phyloP scores from a whole-genome alignment of 2,113 vertebrate genomes.

The Naja naja region DNA sequence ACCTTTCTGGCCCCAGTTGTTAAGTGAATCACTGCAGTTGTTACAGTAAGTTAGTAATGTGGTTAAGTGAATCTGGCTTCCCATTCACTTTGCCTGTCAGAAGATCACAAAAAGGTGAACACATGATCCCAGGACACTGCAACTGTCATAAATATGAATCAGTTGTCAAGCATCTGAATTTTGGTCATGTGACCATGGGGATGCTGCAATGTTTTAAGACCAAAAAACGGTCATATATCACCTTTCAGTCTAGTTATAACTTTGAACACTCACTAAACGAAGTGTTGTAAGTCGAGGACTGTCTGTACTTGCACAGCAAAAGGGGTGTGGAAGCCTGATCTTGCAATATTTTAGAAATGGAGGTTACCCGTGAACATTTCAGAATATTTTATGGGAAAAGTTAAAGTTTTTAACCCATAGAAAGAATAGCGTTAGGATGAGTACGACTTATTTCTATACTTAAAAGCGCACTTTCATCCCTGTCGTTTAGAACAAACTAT shows the following conservation, averaged over 20 bases:
- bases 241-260: not conserved
- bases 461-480: not conserved
- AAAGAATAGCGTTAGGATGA: not conserved
- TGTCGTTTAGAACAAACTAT: not conserved
- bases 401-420: not conserved
- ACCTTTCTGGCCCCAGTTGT: not conserved
- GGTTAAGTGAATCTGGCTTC: too few species aligned
- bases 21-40: not conserved
- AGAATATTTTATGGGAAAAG: not conserved
- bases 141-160: not conserved
- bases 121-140: not conserved
- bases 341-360: not conserved
- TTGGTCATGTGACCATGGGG: not conserved
- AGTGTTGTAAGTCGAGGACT: not conserved
- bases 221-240: not conserved
- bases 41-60: not conserved
- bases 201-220: not conserved
- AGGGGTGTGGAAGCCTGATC: not conserved
- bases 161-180: not conserved
- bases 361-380: not conserved
- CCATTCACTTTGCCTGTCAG: not conserved
- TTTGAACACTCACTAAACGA: not conserved
- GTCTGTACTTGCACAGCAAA: not conserved
- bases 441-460: not conserved
- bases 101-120: not conserved